Evolutionary conservation across 2,888 invertebrate genomes (phyloP).

Genomic region (Cylloceria caligata): DNA sequence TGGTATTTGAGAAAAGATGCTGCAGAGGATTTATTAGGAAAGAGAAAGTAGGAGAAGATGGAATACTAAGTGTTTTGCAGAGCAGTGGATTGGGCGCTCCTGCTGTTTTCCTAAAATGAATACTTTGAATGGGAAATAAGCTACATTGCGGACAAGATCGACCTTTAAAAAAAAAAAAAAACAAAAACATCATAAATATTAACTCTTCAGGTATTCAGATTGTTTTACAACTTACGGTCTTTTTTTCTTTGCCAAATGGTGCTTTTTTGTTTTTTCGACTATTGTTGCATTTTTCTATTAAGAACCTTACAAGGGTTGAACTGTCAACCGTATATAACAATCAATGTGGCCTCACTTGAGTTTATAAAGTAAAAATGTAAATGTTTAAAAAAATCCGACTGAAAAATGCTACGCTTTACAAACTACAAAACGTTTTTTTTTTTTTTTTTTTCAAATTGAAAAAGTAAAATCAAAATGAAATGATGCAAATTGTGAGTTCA

Average conservation of each 20-base stretch:
- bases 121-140: conserved; percentile 22
- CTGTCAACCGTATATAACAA: too few species aligned
- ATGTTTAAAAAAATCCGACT: too few species aligned
- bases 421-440: too few species aligned
- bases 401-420: too few species aligned
- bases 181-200: conserved; percentile 14
- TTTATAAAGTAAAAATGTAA: too few species aligned
- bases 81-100: conserved; percentile 32
- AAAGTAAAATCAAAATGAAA: too few species aligned
- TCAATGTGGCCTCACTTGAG: too few species aligned
- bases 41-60: conserved; percentile 54
- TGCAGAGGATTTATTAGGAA: conserved; percentile 34
- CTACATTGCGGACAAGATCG: neutral
- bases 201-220: neutral
- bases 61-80: neutral
- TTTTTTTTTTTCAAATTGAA: too few species aligned
- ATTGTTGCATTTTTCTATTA: neutral
- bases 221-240: neutral
- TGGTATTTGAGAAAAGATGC: conserved; percentile 45
- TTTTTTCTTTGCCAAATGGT: neutral
- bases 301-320: neutral
- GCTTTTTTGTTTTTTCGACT: neutral
- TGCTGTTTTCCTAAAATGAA: neutral
- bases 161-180: too few species aligned
- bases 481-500: too few species aligned